Base-by-base conservation (phyloP, 2,888 invertebrate genomes). In the Lasioglossum marginatum region DNA sequence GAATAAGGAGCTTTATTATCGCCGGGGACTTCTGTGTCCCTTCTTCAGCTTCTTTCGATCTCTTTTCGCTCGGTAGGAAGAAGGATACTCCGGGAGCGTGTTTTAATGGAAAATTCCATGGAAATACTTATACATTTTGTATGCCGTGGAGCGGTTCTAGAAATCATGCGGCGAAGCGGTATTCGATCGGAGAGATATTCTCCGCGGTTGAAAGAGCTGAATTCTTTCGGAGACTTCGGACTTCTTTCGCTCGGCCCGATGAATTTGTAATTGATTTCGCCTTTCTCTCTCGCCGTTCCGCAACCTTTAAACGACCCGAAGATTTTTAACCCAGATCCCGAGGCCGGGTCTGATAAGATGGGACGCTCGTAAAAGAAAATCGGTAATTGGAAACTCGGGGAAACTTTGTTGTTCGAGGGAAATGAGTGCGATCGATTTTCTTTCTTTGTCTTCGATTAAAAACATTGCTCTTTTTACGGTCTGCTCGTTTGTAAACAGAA, bases 41-140 rank as follows among this genome's bases (percentile, higher is more conserved):
- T 63, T 45, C 57, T 40, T 37, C 68, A 37, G 23, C 68, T 34
- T 68, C 40, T 27, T n/a, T 57, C 57, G 57, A n/a, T n/a, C 10
- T 12, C 3, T 57, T 57, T 57, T 57, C 57, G 10, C 57, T 57
- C n/a, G 57, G 12, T 27, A 14, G 80, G 43, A 37, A 40, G 31
- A 34, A 48, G 76, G 79, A 79, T 75, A 75, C 76, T 57, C 57
- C 16, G 16, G 16, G 57, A 60, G 63, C 84, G 66, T 68, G 84
- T 84, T 45, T 85, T 84, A 84, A 83, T 83, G 75, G 78, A 72
- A 79, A 79, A 85, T 85, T 83, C 84, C 83, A 85, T 83, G 75
- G 78, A 76, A 83, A 79, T 85, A 52, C 79, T 79, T 83, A 45
- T 83, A 83, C 78, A 83, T 79, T 85, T 85, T 85, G 76, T 84